Percentiles rank a stretch among this genome's conserved stretches.
Evolutionary conservation across 2,113 vertebrate genomes (phyloP).

Genomic region (Butorides virescens): DNA sequence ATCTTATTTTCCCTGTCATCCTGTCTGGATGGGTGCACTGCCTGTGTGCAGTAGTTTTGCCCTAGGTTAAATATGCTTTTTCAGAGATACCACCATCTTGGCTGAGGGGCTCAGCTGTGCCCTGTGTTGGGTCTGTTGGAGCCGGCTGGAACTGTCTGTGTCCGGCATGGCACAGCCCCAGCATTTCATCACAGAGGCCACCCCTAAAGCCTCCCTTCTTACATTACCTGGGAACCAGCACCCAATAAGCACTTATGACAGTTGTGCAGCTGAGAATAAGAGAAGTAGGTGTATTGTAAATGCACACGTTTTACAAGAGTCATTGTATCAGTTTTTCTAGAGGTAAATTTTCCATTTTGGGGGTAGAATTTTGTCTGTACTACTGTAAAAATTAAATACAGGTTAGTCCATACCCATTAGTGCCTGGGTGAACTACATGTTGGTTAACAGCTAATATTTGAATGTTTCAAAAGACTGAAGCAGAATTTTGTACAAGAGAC

Average conservation of each 20-base stretch:
- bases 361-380: background rate
- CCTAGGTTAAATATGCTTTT: background rate
- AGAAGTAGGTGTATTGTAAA: background rate
- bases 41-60: background rate
- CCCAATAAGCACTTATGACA: too few relatives aligned
- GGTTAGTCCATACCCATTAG: background rate
- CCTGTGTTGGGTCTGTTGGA: rapidly evolving
- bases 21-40: background rate
- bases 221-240: background rate
- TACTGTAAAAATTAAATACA: background rate
- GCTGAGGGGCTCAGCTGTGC: background rate
- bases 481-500: background rate
- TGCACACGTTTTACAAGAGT: background rate
- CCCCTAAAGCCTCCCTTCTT: background rate
- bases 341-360: background rate
- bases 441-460: background rate
- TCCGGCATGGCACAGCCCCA: rapidly evolving
- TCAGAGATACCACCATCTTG: rapidly evolving
- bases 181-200: background rate
- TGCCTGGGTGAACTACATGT: background rate
- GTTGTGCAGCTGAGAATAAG: background rate
- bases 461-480: background rate
- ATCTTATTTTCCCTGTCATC: background rate
- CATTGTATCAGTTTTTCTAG: background rate
- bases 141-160: rapidly evolving